phyloP scores from a whole-genome alignment of 2,113 vertebrate genomes.

The Eublepharis macularius region DNA sequence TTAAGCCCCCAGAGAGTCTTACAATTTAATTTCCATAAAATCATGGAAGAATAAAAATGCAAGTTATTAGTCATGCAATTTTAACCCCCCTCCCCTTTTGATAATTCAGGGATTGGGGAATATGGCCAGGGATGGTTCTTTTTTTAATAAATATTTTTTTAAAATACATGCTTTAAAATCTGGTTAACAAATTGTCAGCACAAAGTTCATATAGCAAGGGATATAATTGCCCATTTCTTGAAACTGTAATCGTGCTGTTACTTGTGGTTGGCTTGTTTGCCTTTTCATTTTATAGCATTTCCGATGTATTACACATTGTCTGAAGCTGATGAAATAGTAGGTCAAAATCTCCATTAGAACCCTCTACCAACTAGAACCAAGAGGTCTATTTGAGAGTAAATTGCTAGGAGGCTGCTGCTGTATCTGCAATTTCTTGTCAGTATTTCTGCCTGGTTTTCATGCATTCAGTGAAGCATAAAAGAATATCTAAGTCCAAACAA shows the following conservation, averaged over 20 bases:
- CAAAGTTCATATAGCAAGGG: not conserved
- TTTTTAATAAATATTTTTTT: not conserved
- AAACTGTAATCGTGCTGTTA: not conserved
- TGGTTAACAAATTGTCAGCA: not conserved
- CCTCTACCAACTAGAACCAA: not conserved
- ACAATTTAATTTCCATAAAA: slow-evolving; percentile 37
- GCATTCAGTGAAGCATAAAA: not conserved
- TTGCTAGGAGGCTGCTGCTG: not conserved
- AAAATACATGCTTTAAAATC: too few species aligned
- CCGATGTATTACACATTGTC: not conserved
- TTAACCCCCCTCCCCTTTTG: not conserved
- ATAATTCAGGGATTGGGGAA: not conserved
- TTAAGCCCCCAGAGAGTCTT: slow-evolving; percentile 32
- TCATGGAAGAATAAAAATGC: slow-evolving; percentile 28
- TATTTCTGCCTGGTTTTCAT: not conserved
- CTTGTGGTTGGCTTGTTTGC: not conserved
- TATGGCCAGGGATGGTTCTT: not conserved
- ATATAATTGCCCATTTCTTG: not conserved
- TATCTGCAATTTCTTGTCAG: not conserved
- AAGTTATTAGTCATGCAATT: not conserved
- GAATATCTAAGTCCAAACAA: not conserved
- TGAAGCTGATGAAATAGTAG: not conserved
- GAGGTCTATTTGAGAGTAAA: not conserved
- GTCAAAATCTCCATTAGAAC: not conserved
- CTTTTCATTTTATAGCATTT: not conserved